Base-by-base conservation (phyloP, 2,888 invertebrate species). In the Blastobasis adustella region DNA sequence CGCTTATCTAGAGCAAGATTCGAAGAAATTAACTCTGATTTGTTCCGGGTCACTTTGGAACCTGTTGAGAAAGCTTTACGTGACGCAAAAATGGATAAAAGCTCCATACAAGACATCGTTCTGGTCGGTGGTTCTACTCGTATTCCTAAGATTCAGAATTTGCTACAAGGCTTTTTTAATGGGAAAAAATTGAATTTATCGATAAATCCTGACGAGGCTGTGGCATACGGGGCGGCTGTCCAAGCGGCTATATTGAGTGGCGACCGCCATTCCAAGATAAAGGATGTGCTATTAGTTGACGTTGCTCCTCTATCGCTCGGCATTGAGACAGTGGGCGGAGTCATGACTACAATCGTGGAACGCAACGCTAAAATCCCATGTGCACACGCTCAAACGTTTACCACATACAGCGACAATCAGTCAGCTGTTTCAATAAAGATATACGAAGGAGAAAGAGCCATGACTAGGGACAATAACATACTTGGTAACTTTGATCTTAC, bases 361-460 rank as follows among this genome's bases (percentile, higher is more conserved):
- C 87, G 94, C 53, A 94, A 94, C 63, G 84, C 90, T 4, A 89
- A 92, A 61, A 93, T 94, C 63, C 94, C 94, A 0, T 92, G 92
- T 76, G 93, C 91, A 60, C 92, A 93, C 69, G 87, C 91, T 0
- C 91, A 93, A 72, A 92, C 90, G 0, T 96, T 95, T 73, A 93
- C 95, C 1, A 96, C 95, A 0, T 95, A 94, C 68, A 81, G 93
- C 0, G 95, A 96, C 73, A 95, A 94, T 71, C 95, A 96, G 71
- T 89, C 92, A 0, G 93, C 90, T 0, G 94, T 94, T 4, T 90
- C 90, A 6, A 91, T 94, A 50, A 92, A 93, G 76, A 93, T 93
- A 43, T 92, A 90, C 63, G 93, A 95, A 79, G 94, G 94, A 4
- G 94, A 94, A 79, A 84, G 95, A 53, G 92, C 93, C 8, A 92